Conservation (phyloP, 2,797 vertebrate species). For the Glyptemys insculpta region DNA sequence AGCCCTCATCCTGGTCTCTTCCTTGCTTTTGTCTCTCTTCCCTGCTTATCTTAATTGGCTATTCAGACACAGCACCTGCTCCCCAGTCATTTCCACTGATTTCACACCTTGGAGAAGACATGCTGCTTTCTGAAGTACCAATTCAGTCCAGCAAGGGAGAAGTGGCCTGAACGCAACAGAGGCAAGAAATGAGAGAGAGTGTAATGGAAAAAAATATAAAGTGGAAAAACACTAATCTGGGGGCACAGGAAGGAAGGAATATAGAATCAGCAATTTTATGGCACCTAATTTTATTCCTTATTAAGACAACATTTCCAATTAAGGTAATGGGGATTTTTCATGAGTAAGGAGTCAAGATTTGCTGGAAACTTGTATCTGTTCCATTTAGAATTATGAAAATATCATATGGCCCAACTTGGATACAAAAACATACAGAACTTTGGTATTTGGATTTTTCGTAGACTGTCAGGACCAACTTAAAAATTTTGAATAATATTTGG, state of each 20-base stretch:
- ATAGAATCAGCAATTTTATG: background rate
- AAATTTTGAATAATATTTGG: conserved; percentile 8
- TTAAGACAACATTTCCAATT: background rate
- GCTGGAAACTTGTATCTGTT: background rate
- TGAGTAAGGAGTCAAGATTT: background rate
- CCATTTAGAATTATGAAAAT: background rate
- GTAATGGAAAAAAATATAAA: background rate
- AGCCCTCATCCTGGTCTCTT: background rate
- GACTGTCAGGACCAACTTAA: background rate
- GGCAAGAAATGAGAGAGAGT: background rate
- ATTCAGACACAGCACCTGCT: conserved; percentile 10
- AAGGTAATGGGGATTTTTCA: background rate
- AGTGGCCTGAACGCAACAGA: background rate
- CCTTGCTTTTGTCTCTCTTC: background rate
- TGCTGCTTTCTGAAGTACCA: background rate
- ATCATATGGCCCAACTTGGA: background rate
- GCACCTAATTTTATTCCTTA: background rate
- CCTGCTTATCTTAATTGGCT: background rate
- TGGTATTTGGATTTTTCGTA: background rate
- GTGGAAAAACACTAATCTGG: background rate
- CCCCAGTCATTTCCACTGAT: background rate
- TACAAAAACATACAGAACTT: background rate
- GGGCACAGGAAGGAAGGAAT: background rate
- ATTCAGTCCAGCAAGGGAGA: background rate
- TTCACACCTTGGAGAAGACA: background rate